Conservation (phyloP, 2,797 vertebrate species). For the Picus viridis region DNA sequence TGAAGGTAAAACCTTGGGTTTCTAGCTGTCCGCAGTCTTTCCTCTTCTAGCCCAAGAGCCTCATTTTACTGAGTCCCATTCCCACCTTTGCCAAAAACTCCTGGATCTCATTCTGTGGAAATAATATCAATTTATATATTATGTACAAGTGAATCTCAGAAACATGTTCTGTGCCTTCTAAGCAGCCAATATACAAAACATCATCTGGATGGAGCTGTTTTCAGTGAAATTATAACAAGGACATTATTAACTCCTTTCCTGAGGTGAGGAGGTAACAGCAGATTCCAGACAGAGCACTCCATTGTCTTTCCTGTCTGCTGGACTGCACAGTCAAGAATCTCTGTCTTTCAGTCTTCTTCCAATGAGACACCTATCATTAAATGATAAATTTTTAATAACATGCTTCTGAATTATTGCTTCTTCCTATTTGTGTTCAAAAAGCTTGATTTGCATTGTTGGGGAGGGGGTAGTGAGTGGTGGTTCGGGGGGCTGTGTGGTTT, state of each 20-base stretch:
- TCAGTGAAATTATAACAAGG: constrained; percentile 1
- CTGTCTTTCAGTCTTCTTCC: not conserved
- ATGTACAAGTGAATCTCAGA: not conserved
- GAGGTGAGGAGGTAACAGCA: not conserved
- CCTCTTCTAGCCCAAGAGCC: not conserved
- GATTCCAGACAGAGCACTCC: not conserved
- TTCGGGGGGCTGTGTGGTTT: not conserved
- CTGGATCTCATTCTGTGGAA: not conserved
- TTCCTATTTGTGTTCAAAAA: not conserved
- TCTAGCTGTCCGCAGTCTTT: not conserved
- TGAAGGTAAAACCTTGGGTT: not conserved
- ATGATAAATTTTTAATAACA: constrained; percentile 34
- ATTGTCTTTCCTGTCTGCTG: not conserved
- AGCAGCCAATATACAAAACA: not conserved
- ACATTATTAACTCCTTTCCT: not conserved
- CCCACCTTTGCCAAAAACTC: not conserved
- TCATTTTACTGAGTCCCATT: not conserved
- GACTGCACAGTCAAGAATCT: not conserved
- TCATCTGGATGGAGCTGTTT: constrained; percentile 14
- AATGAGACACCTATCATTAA: constrained; percentile 11
- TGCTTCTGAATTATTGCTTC: constrained; percentile 33
- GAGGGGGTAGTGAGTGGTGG: not conserved
- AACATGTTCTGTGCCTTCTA: not conserved
- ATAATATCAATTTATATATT: not conserved
- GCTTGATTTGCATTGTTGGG: not conserved